Evolutionary conservation across 2,113 vertebrate species (phyloP), one percentile per base, ranked within the genome.

Genomic region (Genyomyrus donnyi): DNA sequence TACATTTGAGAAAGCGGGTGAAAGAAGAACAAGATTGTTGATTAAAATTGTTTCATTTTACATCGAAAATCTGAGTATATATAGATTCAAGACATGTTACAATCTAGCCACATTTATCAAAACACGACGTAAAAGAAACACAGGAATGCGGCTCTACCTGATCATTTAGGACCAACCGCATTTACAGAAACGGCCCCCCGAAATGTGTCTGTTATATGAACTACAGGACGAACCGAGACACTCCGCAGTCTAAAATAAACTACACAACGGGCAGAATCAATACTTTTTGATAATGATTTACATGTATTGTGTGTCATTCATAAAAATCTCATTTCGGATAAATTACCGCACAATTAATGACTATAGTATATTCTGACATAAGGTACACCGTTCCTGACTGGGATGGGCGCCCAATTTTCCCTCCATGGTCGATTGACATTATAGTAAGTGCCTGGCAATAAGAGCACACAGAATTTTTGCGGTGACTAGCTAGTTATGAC

Each of bases 391-490:
- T 42, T 27, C 11, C 8, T 19, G 31, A 52, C n/a, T 24, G 6
- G 58, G 91, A 87, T 95, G 93, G 93, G 94, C 95, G 94, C 94
- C 94, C 90, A 93, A 95, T 93, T 96, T 95, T 96, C 95, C 96
- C 95, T 96, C 96, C 95, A 87, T 48, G 46, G 52, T 49, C 31
- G 77, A 19, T 83, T n/a, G 1, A 7, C 3, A 39, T 7, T 7
- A 80, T 42, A 19, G 15, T 19, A 31, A 31, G n/a, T 31, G 27
- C n/a, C 62, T 31, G n/a, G 62, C 62, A 66, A n/a, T 27, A 27
- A 35, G 31, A 77, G 11, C 66, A 74, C 70, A 17, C 10, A 2
- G 31, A 77, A 39, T 8, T 39, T 31, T 39, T 39, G 13, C 4
- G 31, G 3, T 39, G 70, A 39, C 31, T 35, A 15, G 27, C 5